Percentiles rank a stretch among this genome's conserved stretches.
These are phyloP conservation scores for Acromyrmex echinatior DNA, from an alignment of 1,140 invertebrate genomes.

Conservation along the genomic window DNA sequence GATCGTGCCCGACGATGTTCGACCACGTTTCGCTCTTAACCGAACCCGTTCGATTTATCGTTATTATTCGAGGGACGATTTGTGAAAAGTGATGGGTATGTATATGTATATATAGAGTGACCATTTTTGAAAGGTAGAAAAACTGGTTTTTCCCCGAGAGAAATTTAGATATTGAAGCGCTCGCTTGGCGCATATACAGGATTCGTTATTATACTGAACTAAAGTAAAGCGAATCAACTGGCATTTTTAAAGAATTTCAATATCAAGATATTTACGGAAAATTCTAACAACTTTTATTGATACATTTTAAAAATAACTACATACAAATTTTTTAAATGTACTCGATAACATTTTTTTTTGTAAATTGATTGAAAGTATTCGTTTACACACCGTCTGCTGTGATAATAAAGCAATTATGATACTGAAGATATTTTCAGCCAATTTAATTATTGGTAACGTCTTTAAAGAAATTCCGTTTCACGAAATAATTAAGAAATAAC, in stretches of 20 bases:
- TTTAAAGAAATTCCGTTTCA: neutral
- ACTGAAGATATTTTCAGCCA: neutral
- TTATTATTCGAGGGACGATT: conserved; percentile 38
- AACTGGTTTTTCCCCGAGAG: neutral
- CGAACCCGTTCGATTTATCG: conserved; percentile 35
- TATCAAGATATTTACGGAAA: neutral
- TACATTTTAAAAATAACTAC: neutral
- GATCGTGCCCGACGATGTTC: conserved; percentile 38
- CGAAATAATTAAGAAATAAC: conserved; percentile 17
- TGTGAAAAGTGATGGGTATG: neutral
- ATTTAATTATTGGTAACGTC: conserved; percentile 1
- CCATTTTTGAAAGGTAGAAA: neutral
- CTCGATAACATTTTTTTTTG: neutral
- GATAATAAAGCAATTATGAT: neutral
- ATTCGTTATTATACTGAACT: neutral
- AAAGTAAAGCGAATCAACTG: neutral
- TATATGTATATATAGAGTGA: neutral
- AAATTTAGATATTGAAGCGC: neutral
- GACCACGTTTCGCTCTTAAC: conserved; percentile 18
- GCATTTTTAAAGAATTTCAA: neutral
- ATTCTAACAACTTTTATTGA: neutral
- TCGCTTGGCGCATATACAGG: neutral
- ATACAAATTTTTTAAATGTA: neutral
- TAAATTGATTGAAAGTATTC: neutral
- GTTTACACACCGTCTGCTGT: neutral